Evolutionary conservation across 2,797 vertebrate species (phyloP), one percentile per base, ranked within the genome.

Genomic region (Chelmon rostratus): DNA sequence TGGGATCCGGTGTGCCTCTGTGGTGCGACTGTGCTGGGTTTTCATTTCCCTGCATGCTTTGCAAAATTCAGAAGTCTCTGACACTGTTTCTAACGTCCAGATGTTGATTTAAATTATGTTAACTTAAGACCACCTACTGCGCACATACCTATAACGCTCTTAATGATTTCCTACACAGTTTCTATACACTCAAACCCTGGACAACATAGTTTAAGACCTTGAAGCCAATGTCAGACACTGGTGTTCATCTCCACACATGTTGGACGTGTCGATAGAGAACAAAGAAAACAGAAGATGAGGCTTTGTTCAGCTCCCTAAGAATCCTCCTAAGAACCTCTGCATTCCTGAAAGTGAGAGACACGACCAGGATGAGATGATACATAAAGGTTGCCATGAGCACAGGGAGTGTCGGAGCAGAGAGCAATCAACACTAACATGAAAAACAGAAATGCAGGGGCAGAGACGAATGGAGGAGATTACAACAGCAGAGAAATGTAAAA

Each of bases 271-370:
- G 6, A 6, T 5, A 8, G 8, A 40, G 19, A 31, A 54, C 46
- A 23, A 31, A 10, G 6, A 54, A 33, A 44, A 40, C 18, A 73
- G 38, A 9, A 23, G 65, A 35, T 11, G 9, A 56, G 47, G 47
- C 18, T 37, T 6, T 16, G 53, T 37, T 57, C 5, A 8, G 33
- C 56, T 58, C n/a, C 33, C 5, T 1, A n/a, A 42, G 37, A 40
- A 25, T 61, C 42, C 25, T 28, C 49, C 16, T 9, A 37, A 40
- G 58, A 23, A 25, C 23, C 25, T 8, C 2, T n/a, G 18, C 8
- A n/a, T 77, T 68, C 21, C n/a, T 37, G 25, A 42, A 66, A 57
- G 42, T 18, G 57, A 72, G 47, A 47, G 61, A 53, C 19, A 33
- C 9, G 7, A 44, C 33, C 44, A 37, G 33, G 1, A 7, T 42